A percentile compares a stretch with the other conserved stretches of the same genome.
These are phyloP conservation scores for Cryptoprocta ferox DNA, from an alignment of 2,797 vertebrate genomes.

Conservation along the genomic window DNA sequence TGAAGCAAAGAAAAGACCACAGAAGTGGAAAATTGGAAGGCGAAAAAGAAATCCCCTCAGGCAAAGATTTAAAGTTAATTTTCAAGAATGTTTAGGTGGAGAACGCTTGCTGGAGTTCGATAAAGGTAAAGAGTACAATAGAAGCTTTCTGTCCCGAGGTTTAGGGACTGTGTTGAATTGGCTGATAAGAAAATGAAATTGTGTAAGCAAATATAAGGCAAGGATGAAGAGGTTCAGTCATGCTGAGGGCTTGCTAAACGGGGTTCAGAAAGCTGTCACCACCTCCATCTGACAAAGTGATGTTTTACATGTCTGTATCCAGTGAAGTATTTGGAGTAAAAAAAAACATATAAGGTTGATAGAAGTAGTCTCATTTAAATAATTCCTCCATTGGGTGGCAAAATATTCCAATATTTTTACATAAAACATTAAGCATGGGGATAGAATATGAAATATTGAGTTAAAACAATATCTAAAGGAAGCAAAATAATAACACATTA, in stretches of 20 bases:
- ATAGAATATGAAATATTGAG: conserved; percentile 35
- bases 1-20: conserved; percentile 76
- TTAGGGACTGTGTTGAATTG: conserved; percentile 63
- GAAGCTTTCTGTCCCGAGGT: conserved; percentile 49
- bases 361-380: not conserved
- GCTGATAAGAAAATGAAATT: conserved; percentile 76
- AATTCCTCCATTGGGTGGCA: not conserved
- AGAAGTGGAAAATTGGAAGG: conserved; percentile 79
- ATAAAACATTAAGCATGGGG: not conserved
- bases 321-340: not conserved
- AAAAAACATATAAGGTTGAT: not conserved
- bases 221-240: not conserved
- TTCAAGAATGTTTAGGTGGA: conserved; percentile 71
- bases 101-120: conserved; percentile 65
- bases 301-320: not conserved
- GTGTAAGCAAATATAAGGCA: conserved; percentile 64
- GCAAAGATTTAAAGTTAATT: conserved; percentile 79
- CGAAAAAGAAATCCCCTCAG: conserved; percentile 58
- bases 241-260: conserved; percentile 1
- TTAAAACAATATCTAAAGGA: conserved; percentile 49
- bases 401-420: conserved; percentile 40
- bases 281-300: not conserved
- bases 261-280: conserved; percentile 34
- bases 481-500: conserved; percentile 11
- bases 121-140: conserved; percentile 65